Percentiles rank a stretch among this genome's conserved stretches.
Conservation (phyloP, 2,113 vertebrate genomes). For the Brachionichthys hirsutus region DNA sequence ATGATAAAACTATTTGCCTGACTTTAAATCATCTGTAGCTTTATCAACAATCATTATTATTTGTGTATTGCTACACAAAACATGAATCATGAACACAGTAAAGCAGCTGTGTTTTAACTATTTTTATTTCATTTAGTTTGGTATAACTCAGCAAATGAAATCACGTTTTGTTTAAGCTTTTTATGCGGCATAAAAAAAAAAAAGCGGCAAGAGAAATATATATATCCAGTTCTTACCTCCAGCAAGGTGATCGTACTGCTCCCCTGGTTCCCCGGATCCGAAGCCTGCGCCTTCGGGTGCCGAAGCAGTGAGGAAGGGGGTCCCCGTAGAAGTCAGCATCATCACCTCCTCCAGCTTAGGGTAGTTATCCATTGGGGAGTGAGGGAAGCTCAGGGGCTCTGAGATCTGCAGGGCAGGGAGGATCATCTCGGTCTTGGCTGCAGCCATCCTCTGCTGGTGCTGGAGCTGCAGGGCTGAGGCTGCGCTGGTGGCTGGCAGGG, state of each 20-base stretch:
- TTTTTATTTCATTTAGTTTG: conserved; percentile 2
- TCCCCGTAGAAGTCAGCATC: conserved; percentile 88
- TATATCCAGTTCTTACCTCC: conserved; percentile 84
- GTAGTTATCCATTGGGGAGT: conserved; percentile 98
- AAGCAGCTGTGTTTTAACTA: not conserved
- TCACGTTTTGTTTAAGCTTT: conserved; percentile 9
- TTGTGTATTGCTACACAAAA: conserved; percentile 3
- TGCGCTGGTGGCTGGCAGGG: conserved; percentile 50
- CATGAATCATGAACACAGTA: conserved; percentile 15
- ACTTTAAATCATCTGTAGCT: not conserved
- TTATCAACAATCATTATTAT: not conserved
- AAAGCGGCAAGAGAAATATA: conserved; percentile 24
- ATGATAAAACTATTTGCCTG: not conserved
- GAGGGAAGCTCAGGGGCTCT: conserved; percentile 92
- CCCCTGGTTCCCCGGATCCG: conserved; percentile 86
- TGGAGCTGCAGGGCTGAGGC: conserved; percentile 56
- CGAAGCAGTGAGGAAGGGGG: conserved; percentile 88
- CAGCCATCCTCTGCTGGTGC: conserved; percentile 83
- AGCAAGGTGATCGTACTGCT: conserved; percentile 94
- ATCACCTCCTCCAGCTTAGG: conserved; percentile 99
- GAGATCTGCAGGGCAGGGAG: conserved; percentile 94
- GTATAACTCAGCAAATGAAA: conserved; percentile 3
- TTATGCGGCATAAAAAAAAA: conserved; percentile 21
- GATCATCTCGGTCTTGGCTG: conserved; percentile 96
- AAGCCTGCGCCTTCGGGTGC: conserved; percentile 86